phyloP scores from a whole-genome alignment of 2,113 vertebrate species.

The Pampusana beccarii region DNA sequence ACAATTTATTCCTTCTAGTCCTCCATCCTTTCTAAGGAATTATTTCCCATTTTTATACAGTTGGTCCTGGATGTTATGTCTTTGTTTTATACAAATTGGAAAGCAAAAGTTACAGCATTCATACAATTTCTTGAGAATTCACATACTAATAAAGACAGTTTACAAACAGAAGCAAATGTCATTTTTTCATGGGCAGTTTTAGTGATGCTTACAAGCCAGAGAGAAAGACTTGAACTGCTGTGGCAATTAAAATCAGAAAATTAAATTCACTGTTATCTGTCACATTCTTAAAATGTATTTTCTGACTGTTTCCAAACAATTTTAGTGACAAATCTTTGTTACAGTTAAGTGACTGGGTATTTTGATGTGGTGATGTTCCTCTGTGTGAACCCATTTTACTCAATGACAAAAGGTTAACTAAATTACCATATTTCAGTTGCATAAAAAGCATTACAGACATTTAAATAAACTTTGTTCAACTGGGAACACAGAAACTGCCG shows the following conservation, averaged over 20 bases:
- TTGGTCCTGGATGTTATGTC: not conserved
- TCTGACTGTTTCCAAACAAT: not conserved
- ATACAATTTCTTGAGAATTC: not conserved
- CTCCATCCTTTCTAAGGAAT: not conserved
- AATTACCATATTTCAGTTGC: not conserved
- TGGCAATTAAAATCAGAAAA: not conserved
- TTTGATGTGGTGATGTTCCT: not conserved
- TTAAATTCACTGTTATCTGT: not conserved
- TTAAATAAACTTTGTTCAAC: not conserved
- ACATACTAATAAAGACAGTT: not conserved
- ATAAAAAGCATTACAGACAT: not conserved
- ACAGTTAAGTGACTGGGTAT: not conserved
- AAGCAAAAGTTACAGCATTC: not conserved
- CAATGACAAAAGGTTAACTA: not conserved
- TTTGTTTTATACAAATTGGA: not conserved
- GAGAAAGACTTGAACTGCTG: not conserved
- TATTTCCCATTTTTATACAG: not conserved
- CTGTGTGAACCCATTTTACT: not conserved
- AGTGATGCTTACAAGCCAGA: not conserved
- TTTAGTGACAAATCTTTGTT: not conserved
- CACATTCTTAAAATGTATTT: not conserved
- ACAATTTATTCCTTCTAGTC: not conserved
- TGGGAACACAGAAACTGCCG: not conserved
- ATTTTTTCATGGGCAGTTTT: not conserved
- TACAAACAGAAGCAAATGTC: not conserved